phyloP scores from a whole-genome alignment of 37 sponge, comb jelly and placozoan species.

The Crambe crambe region DNA sequence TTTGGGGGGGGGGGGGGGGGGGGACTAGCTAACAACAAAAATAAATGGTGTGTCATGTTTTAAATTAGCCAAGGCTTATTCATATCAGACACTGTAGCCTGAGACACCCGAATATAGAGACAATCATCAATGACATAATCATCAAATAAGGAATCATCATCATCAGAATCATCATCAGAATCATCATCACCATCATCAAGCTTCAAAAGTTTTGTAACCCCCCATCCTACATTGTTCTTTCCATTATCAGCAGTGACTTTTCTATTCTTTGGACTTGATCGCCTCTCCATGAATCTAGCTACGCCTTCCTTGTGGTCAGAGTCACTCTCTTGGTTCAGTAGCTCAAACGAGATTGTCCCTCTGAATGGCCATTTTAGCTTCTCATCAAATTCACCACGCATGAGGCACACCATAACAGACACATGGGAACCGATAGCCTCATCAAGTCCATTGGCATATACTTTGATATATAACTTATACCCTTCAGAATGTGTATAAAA shows the following conservation, averaged over 20 bases:
- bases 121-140: background rate
- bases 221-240: conserved; percentile 11
- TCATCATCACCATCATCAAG: too few relatives aligned
- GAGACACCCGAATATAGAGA: background rate
- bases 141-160: too few relatives aligned
- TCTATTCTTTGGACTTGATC: background rate
- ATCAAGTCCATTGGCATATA: background rate
- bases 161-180: too few relatives aligned
- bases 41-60: too few relatives aligned
- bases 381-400: conserved; percentile 29
- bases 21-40: too few relatives aligned
- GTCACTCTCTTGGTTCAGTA: conserved; percentile 34
- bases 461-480: conserved; percentile 29
- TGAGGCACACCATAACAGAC: conserved; percentile 18
- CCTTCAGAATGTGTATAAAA: conserved; percentile 40
- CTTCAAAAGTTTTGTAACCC: background rate
- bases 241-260: background rate
- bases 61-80: conserved; percentile 20
- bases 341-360: background rate
- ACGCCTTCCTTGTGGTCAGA: background rate
- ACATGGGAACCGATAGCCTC: background rate
- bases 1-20: too few relatives aligned
- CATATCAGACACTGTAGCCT: background rate
- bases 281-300: conserved; percentile 9
- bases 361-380: conserved; percentile 24